These are phyloP conservation scores for Aurelia sp. DNA, from an alignment of 30 jellyfish, hydroid and myxozoan genomes.

Conservation along the genomic window DNA sequence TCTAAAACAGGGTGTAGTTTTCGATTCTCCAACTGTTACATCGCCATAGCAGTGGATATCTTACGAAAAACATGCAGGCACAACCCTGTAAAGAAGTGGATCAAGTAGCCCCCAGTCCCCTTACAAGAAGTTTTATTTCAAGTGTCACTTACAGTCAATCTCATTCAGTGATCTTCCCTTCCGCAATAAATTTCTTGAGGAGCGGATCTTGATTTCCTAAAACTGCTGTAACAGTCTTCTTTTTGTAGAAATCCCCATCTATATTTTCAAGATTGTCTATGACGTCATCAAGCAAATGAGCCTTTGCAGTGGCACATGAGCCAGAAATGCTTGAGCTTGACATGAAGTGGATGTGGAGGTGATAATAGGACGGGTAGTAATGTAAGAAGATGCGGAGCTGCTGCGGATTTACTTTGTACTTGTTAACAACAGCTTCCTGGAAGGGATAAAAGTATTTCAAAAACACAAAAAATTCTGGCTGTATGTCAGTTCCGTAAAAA, in stretches of 20 bases:
- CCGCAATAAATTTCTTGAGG: constrained; percentile 19
- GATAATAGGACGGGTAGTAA: constrained; percentile 94
- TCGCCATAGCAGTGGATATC: no score
- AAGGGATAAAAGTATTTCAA: not conserved
- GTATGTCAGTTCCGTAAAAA: no score
- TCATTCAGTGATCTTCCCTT: constrained; percentile 17
- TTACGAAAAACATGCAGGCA: no score
- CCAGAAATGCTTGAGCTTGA: constrained; percentile 46
- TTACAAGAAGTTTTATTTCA: no score
- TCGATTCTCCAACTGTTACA: no score
- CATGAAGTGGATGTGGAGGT: constrained; percentile 90
- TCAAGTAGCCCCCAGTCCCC: no score
- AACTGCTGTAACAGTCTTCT: constrained; percentile 66
- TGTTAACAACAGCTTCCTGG: constrained; percentile 75
- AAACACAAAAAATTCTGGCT: no score
- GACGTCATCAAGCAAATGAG: constrained; percentile 80
- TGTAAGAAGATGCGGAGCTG: constrained; percentile 84
- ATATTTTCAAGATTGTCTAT: constrained; percentile 88
- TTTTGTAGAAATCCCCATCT: constrained; percentile 68
- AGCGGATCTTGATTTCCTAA: constrained; percentile 48
- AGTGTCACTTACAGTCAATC: no score
- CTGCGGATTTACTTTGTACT: constrained; percentile 62
- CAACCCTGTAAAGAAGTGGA: no score
- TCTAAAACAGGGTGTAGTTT: no score
- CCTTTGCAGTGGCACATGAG: constrained; percentile 74